Evolutionary conservation across 2,113 vertebrate species (phyloP), one percentile per base, ranked within the genome.

Genomic region (Pao palembangensis): DNA sequence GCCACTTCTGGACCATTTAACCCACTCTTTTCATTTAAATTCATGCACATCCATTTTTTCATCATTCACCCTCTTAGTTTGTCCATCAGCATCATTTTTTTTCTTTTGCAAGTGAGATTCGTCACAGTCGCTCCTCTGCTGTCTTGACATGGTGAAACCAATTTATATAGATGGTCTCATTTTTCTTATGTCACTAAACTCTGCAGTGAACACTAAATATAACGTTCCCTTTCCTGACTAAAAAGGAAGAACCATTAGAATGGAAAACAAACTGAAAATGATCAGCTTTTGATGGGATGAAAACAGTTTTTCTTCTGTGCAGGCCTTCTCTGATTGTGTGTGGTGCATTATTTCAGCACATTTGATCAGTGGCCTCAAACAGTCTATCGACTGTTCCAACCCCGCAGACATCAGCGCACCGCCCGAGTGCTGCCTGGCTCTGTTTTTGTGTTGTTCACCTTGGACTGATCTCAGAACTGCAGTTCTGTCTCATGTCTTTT

Each of bases 361-460:
- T 47, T 23, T 19, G 17, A 58, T 47, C 23, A 55, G 49, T 20
- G 23, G n/a, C 4, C 4, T 20, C 12, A 61, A 42, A 25, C 18
- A 57, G 12, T 47, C 56, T 54, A 38, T 50, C n/a, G n/a, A n/a
- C n/a, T n/a, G 41, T 51, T 69, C 20, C 16, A 64, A 44, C 7
- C 53, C 5, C 51, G 46, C 38, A 23, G 48, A 25, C 1, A 0
- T 52, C 51, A 64, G 16, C 23, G 11, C 34, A 38, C 34, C 21
- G 19, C 15, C 23, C 16, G 41, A 51, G 46, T 44, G 16, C 23
- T 19, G 41, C 43, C 44, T 44, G 43, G 14, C 43, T 44, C 14
- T 50, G 23, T 55, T 55, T 38, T 38, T 51, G 25, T 56, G 25
- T 19, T 51, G 8, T 18, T 14, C 54, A 20, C 53, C 16, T 58